Evolutionary conservation across 2,113 vertebrate genomes (phyloP).

Genomic region (Hylia prasina): DNA sequence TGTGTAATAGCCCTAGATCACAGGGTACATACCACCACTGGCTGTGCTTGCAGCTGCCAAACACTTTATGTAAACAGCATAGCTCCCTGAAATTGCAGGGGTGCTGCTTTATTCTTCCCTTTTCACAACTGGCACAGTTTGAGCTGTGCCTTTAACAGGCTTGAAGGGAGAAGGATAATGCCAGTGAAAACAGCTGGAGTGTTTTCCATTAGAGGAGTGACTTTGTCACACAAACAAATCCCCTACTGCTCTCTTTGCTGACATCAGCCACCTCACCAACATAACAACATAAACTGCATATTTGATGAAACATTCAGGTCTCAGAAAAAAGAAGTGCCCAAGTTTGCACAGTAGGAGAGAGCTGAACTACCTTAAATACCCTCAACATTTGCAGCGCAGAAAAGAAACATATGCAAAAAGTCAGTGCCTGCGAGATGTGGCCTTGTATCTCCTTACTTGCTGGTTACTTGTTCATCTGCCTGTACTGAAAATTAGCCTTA

Average conservation of each 20-base stretch:
- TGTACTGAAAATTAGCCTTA: background rate
- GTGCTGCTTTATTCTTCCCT: background rate
- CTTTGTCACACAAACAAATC: constrained; percentile 3
- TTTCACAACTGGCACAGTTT: constrained; percentile 11
- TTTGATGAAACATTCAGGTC: constrained; percentile 2
- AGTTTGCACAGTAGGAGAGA: background rate
- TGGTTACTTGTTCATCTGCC: background rate
- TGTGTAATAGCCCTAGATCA: background rate
- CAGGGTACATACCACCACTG: background rate
- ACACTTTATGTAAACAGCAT: background rate
- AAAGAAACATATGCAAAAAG: background rate
- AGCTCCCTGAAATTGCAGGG: background rate
- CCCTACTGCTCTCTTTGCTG: constrained; percentile 29
- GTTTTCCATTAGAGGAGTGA: background rate
- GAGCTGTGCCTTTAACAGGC: background rate
- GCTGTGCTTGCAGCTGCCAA: background rate
- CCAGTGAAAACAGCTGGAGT: constrained; percentile 36
- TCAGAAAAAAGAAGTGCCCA: background rate
- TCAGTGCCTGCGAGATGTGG: background rate
- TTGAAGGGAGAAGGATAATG: background rate
- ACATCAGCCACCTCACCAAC: background rate
- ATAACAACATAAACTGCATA: background rate
- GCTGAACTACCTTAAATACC: constrained; percentile 7
- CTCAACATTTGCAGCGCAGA: background rate
- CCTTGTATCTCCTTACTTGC: background rate